Evolutionary conservation across 2,797 vertebrate genomes (phyloP).

Genomic region (Danio jaintianensis): DNA sequence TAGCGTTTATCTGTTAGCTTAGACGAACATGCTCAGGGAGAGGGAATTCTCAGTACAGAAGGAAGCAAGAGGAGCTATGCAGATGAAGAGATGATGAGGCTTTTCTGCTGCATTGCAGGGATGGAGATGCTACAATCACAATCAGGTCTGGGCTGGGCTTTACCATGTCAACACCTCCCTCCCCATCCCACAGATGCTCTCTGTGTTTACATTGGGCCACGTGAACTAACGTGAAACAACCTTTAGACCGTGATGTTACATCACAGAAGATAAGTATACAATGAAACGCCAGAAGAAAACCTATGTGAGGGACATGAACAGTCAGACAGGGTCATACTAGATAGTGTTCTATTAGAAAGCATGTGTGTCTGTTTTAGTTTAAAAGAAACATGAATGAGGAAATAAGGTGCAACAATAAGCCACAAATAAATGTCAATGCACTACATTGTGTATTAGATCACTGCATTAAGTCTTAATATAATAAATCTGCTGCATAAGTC

Average conservation of each 20-base stretch:
- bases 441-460: too few species aligned
- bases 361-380: too few species aligned
- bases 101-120: slow-evolving; percentile 73
- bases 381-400: too few species aligned
- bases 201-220: slow-evolving; percentile 69
- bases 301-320: slow-evolving; percentile 56
- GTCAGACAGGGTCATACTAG: slow-evolving; percentile 15
- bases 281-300: slow-evolving; percentile 54
- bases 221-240: slow-evolving; percentile 61
- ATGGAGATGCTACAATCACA: slow-evolving; percentile 63
- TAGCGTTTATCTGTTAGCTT: slow-evolving; percentile 21
- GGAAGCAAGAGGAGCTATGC: slow-evolving; percentile 57
- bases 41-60: slow-evolving; percentile 18
- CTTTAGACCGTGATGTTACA: slow-evolving; percentile 63
- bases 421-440: too few species aligned
- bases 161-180: slow-evolving; percentile 31
- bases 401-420: too few species aligned
- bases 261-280: slow-evolving; percentile 56
- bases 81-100: slow-evolving; percentile 57
- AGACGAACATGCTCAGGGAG: slow-evolving; percentile 13
- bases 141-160: slow-evolving; percentile 55
- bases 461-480: too few species aligned
- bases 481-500: too few species aligned
- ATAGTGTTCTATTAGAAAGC: neutral
- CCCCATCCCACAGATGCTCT: slow-evolving; percentile 67